Evolutionary conservation across 2,797 vertebrate species (phyloP), one percentile per base, ranked within the genome.

Genomic region (Prionace glauca): DNA sequence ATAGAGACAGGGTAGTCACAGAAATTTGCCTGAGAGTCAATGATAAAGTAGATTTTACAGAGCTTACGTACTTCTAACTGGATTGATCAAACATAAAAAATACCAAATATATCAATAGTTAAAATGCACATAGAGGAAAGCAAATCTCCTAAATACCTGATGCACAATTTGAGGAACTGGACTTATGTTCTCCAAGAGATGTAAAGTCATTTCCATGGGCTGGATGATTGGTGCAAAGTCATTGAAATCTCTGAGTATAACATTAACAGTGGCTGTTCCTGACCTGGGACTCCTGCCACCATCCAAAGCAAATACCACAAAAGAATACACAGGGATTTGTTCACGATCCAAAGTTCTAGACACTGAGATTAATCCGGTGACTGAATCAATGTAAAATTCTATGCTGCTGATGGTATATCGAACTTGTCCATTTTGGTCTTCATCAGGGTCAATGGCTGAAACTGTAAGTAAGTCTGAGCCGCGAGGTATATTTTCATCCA

Each of bases 211-310:
- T 20, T 95, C 96, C 86, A 97, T 95, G 20, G 97, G 97, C 79
- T 96, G 96, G 95, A 98, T 98, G 91, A 95, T 20, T 12, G 98
- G 98, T 0, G 77, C 95, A 95, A 96, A 98, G 96, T 98, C 98
- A 77, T 98, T 98, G 95, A 98, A 95, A 91, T 98, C 98, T 96
- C 97, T 84, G 87, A 98, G 96, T 65, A 97, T 97, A 96, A 98
- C 88, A 60, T 94, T 97, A 94, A 98, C 74, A 36, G 96, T 79
- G 95, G 97, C 97, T 60, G 97, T 96, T 56, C 97, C 96, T 95
- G 97, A 97, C 96, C 97, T 97, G 72, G 97, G 97, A 67, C 45
- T 20, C 77, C 91, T 62, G 60, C 98, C 98, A 36, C 94, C 96
- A 96, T 98, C 98, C 56, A 96, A 95, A 62, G 97, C 97, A n/a